Base-by-base conservation (phyloP, 2,888 invertebrate genomes). In the Stratiomys singularior region DNA sequence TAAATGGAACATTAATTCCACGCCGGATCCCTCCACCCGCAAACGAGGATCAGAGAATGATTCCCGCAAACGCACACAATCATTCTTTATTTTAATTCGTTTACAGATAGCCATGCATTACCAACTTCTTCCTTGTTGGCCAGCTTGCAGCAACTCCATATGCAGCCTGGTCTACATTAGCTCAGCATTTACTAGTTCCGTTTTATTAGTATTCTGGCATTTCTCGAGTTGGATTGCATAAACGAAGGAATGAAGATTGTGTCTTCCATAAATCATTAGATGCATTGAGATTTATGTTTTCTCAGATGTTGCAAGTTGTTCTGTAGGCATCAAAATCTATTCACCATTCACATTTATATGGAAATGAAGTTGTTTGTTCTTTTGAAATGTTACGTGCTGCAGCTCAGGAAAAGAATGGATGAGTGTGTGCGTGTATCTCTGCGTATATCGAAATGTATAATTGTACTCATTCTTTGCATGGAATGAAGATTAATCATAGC, bases 251-350 rank as follows among this genome's bases (percentile, higher is more conserved):
- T 44, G 46, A 67, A 44, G n/a, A 67, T 44, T 37, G 23, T 18
- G 67, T 67, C 37, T 67, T 67, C 46, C 72, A 72, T 72, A 58
- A 72, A 72, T 72, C 72, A 72, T 72, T 56, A 30, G 58, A 28
- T 72, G 18, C 72, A 72, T 72, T 56, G 58, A 72, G 72, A 56
- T 72, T 56, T 72, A 72, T 72, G 67, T 67, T 60, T 60, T 67
- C 30, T 25, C 23, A 25, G 21, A 60, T 60, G 64, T 64, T 64
- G 64, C 64, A 64, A 64, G 64, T 60, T 60, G 21, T 37, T 37
- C 37, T 37, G 60, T 64, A 11, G 30, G 28, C 64, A 64, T 64
- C 64, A 27, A 64, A 64, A 64, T 64, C 64, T 64, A 64, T 64
- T 25, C 58, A 60, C 23, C 5, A 60, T 60, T 30, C 30, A 64